These are phyloP conservation scores for Lota lota DNA, from an alignment of 2,113 vertebrate species.

Conservation along the genomic window DNA sequence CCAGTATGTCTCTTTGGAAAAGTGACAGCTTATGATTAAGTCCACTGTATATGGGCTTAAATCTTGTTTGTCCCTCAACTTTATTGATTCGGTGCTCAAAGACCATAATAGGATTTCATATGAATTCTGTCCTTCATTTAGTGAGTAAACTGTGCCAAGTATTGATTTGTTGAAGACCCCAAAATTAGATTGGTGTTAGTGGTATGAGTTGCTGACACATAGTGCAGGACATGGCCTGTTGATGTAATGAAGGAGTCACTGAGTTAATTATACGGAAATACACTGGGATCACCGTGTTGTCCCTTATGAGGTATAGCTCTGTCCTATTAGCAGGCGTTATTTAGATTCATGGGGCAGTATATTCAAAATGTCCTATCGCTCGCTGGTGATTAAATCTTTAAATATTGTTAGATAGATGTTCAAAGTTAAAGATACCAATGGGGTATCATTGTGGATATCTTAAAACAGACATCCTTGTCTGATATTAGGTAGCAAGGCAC, in stretches of 20 bases:
- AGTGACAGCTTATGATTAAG: constrained; percentile 7
- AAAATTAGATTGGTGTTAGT: constrained; percentile 65
- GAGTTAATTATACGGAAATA: too few relatives aligned
- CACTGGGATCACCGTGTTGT: too few relatives aligned
- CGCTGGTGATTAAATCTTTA: too few relatives aligned
- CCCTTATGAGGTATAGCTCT: too few relatives aligned
- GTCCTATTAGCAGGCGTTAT: neutral
- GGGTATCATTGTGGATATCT: too few relatives aligned
- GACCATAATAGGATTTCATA: constrained; percentile 61
- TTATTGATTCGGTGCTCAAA: constrained; percentile 53
- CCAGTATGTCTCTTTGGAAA: neutral
- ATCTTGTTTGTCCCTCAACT: constrained; percentile 46
- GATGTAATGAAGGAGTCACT: neutral
- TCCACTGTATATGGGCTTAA: constrained; percentile 12
- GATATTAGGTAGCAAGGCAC: too few relatives aligned
- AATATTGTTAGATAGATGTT: too few relatives aligned
- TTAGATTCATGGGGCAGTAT: neutral
- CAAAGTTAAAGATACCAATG: too few relatives aligned
- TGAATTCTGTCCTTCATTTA: constrained; percentile 53
- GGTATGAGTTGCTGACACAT: constrained; percentile 30
- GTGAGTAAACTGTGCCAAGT: constrained; percentile 61
- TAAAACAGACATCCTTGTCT: too few relatives aligned
- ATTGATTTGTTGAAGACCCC: constrained; percentile 63
- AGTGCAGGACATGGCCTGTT: constrained; percentile 12
- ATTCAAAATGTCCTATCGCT: neutral